Percentiles rank a stretch among this genome's conserved stretches.
These are phyloP conservation scores for Acropternis orthonyx DNA, from an alignment of 2,797 vertebrate genomes.

Conservation along the genomic window DNA sequence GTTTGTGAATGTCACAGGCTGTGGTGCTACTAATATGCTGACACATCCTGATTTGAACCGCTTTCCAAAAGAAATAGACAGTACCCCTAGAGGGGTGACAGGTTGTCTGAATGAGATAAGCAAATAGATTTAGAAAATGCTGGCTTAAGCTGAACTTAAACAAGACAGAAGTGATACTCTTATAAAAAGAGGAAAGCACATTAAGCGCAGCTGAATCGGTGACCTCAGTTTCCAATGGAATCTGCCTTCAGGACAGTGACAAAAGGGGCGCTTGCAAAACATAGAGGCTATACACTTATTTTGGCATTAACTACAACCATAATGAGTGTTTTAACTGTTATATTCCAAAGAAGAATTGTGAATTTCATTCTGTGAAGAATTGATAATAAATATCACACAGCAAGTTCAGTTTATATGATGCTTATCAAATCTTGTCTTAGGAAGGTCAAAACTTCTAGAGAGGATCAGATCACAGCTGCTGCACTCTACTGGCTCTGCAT, in stretches of 20 bases:
- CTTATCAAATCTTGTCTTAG: neutral
- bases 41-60: slow-evolving; percentile 43
- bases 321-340: neutral
- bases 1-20: neutral
- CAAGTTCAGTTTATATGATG: neutral
- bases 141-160: slow-evolving; percentile 33
- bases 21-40: slow-evolving; percentile 27
- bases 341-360: neutral
- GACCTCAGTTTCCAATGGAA: neutral
- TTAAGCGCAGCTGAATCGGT: neutral
- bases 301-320: neutral
- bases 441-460: neutral
- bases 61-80: slow-evolving; percentile 24
- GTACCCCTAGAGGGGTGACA: slow-evolving; percentile 53
- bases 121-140: slow-evolving; percentile 60
- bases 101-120: slow-evolving; percentile 66
- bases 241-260: neutral
- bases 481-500: neutral
- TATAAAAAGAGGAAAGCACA: neutral
- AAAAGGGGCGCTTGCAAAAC: neutral
- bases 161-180: neutral
- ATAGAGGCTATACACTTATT: neutral
- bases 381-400: neutral
- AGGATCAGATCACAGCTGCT: neutral
- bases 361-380: neutral